Evolutionary conservation across 2,888 invertebrate species (phyloP), one percentile per base, ranked within the genome.

Genomic region (Acholoe squamosa): DNA sequence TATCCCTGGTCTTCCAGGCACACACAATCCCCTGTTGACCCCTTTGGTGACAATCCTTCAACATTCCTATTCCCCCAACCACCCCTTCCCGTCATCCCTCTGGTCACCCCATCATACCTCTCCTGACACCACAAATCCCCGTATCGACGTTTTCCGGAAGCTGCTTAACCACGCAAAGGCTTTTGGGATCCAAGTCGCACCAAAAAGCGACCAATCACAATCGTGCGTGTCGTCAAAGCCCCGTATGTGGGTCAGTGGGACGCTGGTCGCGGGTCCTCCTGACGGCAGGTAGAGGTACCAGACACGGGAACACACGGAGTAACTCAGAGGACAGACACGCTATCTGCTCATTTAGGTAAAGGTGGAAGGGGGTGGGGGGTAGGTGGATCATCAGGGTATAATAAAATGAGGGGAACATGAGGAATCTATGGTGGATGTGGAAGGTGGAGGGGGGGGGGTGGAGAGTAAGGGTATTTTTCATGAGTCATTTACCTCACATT

Each of bases 241-340:
- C 71, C 71, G 43, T 43, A 43, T 43, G 43, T 25, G 5, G 25
- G 71, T 28, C 71, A 71, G 31, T 3, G 16, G 71, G 28, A 71
- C 71, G 71, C 28, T 28, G 28, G 14, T 71, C 3, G 31, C 31
- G 14, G 28, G 43, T 7, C 43, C 43, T 43, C 43, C 43, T 43
- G 71, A 5, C 71, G 28, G 14, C 71, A 71, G 71, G 71, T 71
- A 71, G 19, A 61, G 61, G 61, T 61, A 61, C 28, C 71, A 71
- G 71, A 28, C 71, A 71, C 25, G 71, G 71, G n/a, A 25, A 71
- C 71, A 71, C 71, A 71, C 28, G 25, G 71, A 71, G 71, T 28
- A 28, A 28, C 71, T 71, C 71, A 71, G 5, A 22, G 28, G 3
- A 5, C 71, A 7, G 71, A 14, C 71, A 71, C 31, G 71, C 71